Conservation (phyloP, 92 coral and sea anemone genomes). For the Actinernus sp. region DNA sequence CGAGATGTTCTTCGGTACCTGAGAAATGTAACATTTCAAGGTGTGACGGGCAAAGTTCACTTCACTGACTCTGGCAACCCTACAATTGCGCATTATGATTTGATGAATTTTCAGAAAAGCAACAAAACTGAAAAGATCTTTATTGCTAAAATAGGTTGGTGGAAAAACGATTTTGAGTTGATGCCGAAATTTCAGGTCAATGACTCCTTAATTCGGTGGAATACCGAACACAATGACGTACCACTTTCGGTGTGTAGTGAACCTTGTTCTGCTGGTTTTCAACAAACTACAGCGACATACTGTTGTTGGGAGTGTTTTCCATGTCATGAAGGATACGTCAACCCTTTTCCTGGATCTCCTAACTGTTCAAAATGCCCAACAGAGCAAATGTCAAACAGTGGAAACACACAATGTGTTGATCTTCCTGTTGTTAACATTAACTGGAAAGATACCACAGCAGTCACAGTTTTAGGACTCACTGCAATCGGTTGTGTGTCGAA, state of each 20-base stretch:
- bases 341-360: slow-evolving; percentile 36
- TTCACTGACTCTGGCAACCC: slow-evolving; percentile 73
- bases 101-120: slow-evolving; percentile 60
- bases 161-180: slow-evolving; percentile 29
- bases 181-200: slow-evolving; percentile 26
- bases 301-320: slow-evolving; percentile 70
- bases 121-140: slow-evolving; percentile 13
- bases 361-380: slow-evolving; percentile 67
- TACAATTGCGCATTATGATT: slow-evolving; percentile 52
- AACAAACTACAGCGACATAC: slow-evolving; percentile 32
- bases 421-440: slow-evolving; percentile 62
- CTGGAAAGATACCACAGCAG: slow-evolving; percentile 56
- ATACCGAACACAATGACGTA: slow-evolving; percentile 16
- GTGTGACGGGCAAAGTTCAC: slow-evolving; percentile 54
- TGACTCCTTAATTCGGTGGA: slow-evolving; percentile 43
- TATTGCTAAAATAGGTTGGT: slow-evolving; percentile 59
- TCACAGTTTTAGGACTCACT: slow-evolving; percentile 18
- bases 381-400: slow-evolving; percentile 49
- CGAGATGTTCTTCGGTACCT: slow-evolving; percentile 48
- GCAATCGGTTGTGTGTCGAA: slow-evolving; percentile 45
- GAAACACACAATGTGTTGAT: slow-evolving; percentile 48
- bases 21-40: slow-evolving; percentile 53
- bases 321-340: slow-evolving; percentile 63
- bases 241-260: slow-evolving; percentile 75
- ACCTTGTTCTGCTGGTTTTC: slow-evolving; percentile 65